Evolutionary conservation across 2,888 invertebrate genomes (phyloP).

Genomic region (Allacma fusca): DNA sequence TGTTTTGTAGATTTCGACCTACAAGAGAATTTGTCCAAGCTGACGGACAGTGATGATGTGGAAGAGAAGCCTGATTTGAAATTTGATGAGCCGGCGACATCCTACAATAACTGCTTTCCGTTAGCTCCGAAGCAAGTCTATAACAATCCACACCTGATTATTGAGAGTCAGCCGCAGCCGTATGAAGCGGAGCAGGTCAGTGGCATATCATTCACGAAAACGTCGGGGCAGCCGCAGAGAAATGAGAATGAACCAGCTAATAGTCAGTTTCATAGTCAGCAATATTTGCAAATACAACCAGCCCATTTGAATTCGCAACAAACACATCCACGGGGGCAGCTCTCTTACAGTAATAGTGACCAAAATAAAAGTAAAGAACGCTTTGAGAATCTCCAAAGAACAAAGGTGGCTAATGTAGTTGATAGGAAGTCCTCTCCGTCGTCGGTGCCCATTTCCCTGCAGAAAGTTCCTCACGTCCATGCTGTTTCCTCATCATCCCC

Average conservation of each 20-base stretch:
- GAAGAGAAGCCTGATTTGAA: not conserved
- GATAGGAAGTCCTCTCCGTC: constrained; percentile 1
- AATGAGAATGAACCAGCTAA: not conserved
- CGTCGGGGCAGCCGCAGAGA: not conserved
- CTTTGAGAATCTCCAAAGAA: constrained; percentile 10
- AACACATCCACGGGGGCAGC: not conserved
- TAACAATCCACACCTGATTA: constrained; percentile 33
- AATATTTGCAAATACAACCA: constrained; percentile 17
- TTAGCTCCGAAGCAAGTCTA: constrained; percentile 31
- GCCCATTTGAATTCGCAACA: constrained; percentile 29
- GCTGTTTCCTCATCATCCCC: not conserved
- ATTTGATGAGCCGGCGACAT: constrained; percentile 19
- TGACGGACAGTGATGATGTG: constrained; percentile 24
- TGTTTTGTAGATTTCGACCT: constrained; percentile 27
- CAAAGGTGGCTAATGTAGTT: constrained; percentile 16
- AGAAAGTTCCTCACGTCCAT: constrained; percentile 15
- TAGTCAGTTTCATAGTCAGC: constrained; percentile 7
- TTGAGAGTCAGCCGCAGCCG: constrained; percentile 25
- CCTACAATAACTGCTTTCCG: constrained; percentile 19
- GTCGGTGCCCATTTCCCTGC: constrained; percentile 17
- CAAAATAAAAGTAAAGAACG: constrained; percentile 14
- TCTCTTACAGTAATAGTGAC: constrained; percentile 3
- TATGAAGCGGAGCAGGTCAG: constrained; percentile 2
- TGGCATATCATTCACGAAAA: not conserved
- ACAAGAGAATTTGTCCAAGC: constrained; percentile 29